Percentiles rank a stretch among this genome's conserved stretches.
These are phyloP conservation scores for Kuschelorhynchus macadamiae DNA, from an alignment of 2,888 invertebrate species.

Conservation along the genomic window DNA sequence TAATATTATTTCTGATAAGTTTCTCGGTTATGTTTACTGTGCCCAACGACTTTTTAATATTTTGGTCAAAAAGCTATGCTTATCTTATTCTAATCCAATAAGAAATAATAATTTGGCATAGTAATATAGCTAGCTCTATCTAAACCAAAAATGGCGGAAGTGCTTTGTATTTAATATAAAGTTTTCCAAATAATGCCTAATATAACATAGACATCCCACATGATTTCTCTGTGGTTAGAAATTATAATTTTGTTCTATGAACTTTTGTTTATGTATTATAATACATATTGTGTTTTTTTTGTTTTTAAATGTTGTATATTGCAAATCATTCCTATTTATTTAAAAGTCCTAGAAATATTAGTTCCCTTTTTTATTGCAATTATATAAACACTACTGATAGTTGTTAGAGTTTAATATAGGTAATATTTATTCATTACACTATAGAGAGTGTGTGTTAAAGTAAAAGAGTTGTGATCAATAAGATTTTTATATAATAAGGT, in stretches of 20 bases:
- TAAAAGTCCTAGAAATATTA: constrained; percentile 28
- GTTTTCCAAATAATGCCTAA: too few relatives aligned
- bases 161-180: too few relatives aligned
- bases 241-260: constrained; percentile 9
- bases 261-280: constrained; percentile 13
- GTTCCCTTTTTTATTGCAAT: constrained; percentile 21
- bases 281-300: constrained; percentile 17
- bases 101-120: too few relatives aligned
- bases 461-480: constrained; percentile 22
- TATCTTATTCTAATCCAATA: too few relatives aligned
- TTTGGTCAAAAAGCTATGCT: too few relatives aligned
- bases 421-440: constrained; percentile 24
- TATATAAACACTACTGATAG: constrained; percentile 10
- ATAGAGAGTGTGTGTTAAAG: constrained; percentile 10
- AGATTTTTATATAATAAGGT: constrained; percentile 35
- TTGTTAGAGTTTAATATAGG: constrained; percentile 7
- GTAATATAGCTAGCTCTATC: too few relatives aligned
- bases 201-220: too few relatives aligned
- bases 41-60: too few relatives aligned
- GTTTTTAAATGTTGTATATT: constrained; percentile 22
- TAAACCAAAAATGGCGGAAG: too few relatives aligned
- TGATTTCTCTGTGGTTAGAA: too few relatives aligned
- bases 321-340: constrained; percentile 40
- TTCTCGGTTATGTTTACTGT: too few relatives aligned
- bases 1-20: too few relatives aligned